phyloP scores from a whole-genome alignment of 2,113 vertebrate genomes.

The Nettapus auritus region DNA sequence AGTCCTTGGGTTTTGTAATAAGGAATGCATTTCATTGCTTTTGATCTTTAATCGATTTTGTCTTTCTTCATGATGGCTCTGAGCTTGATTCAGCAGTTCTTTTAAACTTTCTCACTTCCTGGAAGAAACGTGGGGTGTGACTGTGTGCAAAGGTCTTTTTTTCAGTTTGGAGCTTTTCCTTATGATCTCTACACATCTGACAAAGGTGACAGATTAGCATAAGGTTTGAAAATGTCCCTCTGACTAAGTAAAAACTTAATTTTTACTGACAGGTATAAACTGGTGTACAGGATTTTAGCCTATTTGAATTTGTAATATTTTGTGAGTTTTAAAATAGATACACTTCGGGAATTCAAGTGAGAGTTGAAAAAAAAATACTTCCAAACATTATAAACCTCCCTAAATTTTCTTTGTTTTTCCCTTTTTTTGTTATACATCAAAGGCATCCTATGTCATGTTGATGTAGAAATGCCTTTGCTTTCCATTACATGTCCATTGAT shows the following conservation, averaged over 20 bases:
- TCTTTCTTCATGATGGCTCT: neutral
- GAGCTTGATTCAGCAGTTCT: neutral
- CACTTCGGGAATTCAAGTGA: neutral
- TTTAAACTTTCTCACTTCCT: neutral
- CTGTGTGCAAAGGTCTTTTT: neutral
- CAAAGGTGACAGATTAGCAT: neutral
- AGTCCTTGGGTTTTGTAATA: neutral
- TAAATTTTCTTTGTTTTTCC: neutral
- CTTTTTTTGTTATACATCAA: neutral
- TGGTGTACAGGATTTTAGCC: neutral
- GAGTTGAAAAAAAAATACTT: neutral
- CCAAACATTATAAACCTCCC: neutral
- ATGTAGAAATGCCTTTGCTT: neutral
- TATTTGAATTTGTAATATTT: neutral
- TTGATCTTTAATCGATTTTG: slow-evolving; percentile 28
- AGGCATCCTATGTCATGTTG: neutral
- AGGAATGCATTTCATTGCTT: slow-evolving; percentile 2
- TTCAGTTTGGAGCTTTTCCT: neutral
- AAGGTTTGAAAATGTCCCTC: neutral
- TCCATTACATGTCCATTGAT: neutral
- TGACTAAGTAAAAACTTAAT: neutral
- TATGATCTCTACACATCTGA: neutral
- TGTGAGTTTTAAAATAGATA: neutral
- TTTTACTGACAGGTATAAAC: neutral
- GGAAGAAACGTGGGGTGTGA: neutral